Conservation (phyloP, 2,113 vertebrate genomes). For the Hippocampus comes region DNA sequence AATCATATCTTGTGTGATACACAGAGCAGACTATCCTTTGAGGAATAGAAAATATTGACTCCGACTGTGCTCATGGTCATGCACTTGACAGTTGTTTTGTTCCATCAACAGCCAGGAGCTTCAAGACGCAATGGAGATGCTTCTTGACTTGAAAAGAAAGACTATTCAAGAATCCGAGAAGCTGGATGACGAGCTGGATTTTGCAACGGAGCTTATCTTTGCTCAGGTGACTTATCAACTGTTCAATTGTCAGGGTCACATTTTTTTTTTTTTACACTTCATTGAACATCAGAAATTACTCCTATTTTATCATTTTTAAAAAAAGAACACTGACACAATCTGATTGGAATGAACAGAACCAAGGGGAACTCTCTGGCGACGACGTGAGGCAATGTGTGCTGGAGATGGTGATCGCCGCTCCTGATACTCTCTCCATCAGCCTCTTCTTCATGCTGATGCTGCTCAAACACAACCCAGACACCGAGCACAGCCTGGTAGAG, state of each 20-base stretch:
- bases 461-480: constrained; percentile 82
- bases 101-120: constrained; percentile 79
- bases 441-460: constrained; percentile 92
- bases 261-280: too few species aligned
- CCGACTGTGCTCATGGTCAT: background rate
- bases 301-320: background rate
- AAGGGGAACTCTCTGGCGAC: constrained; percentile 84
- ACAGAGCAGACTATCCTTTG: background rate
- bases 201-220: constrained; percentile 89
- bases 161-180: constrained; percentile 79
- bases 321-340: background rate
- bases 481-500: constrained; percentile 81
- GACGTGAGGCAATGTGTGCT: constrained; percentile 90
- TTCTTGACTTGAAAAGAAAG: constrained; percentile 83
- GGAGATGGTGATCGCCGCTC: constrained; percentile 93
- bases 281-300: too few species aligned
- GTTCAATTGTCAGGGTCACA: too few species aligned
- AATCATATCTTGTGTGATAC: background rate
- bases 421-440: constrained; percentile 91
- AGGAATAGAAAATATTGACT: background rate
- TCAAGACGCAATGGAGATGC: constrained; percentile 79
- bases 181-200: constrained; percentile 85
- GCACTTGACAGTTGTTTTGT: constrained; percentile 2
- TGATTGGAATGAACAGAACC: constrained; percentile 70
- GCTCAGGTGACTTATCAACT: constrained; percentile 78